A percentile compares a stretch with the other conserved stretches of the same genome.
Conservation (phyloP, 2,797 vertebrate species). For the Parauchenoglanis ngamensis region DNA sequence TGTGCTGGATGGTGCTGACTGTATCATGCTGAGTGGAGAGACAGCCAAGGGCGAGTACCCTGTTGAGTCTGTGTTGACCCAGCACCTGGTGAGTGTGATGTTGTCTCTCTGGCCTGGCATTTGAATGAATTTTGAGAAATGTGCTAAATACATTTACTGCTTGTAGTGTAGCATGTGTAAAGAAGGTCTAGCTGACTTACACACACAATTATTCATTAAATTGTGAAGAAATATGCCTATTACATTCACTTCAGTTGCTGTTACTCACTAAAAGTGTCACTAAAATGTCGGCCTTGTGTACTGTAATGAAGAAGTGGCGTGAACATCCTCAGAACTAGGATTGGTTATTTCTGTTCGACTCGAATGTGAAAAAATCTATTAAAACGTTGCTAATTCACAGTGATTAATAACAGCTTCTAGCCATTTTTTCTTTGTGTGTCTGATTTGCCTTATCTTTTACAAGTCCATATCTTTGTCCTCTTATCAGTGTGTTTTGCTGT, state of each 20-base stretch:
- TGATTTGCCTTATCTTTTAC: neutral
- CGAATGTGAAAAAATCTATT: constrained; percentile 1
- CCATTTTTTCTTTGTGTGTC: constrained; percentile 17
- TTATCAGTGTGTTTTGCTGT: constrained; percentile 51
- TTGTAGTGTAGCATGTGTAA: neutral
- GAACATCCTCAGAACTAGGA: neutral
- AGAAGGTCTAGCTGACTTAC: neutral
- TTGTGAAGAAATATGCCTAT: neutral
- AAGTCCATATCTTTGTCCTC: constrained; percentile 15
- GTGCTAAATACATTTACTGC: constrained; percentile 14
- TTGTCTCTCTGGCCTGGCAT: neutral
- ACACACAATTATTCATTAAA: neutral
- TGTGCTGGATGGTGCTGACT: constrained; percentile 79
- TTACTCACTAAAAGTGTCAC: neutral
- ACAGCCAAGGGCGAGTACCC: constrained; percentile 98
- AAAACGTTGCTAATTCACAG: neutral
- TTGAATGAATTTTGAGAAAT: constrained; percentile 13
- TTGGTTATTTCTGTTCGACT: neutral
- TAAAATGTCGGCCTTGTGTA: neutral
- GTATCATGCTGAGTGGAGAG: constrained; percentile 97
- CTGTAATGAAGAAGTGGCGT: neutral
- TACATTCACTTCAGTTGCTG: neutral
- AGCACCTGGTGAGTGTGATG: constrained; percentile 87
- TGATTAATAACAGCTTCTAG: constrained; percentile 58
- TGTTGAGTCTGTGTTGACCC: constrained; percentile 90